Evolutionary conservation across 2,888 invertebrate species (phyloP).

Genomic region (Andricus quercusramuli): DNA sequence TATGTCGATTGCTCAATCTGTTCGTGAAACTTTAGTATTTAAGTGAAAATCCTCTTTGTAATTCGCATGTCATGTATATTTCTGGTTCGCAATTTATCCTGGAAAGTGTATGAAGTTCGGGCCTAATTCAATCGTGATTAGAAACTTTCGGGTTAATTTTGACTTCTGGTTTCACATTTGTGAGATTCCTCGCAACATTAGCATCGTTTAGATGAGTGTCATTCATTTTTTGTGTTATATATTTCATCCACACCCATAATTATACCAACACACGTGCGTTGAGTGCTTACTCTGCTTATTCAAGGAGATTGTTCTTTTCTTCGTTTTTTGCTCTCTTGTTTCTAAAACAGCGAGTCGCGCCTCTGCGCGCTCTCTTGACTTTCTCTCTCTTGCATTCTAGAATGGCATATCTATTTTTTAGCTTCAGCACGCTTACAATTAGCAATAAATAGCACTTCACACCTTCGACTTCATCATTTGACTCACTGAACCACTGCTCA

Average conservation of each 20-base stretch:
- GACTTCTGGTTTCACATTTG: not conserved
- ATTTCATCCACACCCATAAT: not conserved
- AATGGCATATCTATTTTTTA: not conserved
- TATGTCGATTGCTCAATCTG: not conserved
- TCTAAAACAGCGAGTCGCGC: not conserved
- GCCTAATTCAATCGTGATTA: not conserved
- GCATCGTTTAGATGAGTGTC: slow-evolving; percentile 6
- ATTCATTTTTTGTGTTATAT: not conserved
- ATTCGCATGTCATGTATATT: not conserved
- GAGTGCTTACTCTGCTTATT: not conserved
- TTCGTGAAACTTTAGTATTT: not conserved
- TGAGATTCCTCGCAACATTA: not conserved
- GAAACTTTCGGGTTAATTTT: not conserved
- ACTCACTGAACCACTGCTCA: not conserved
- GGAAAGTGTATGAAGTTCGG: not conserved
- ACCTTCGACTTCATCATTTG: not conserved
- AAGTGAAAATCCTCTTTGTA: not conserved
- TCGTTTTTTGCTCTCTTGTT: not conserved
- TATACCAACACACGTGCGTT: slow-evolving; percentile 18
- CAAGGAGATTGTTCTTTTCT: not conserved
- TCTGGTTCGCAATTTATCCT: not conserved
- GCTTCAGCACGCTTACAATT: not conserved
- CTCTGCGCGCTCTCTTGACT: not conserved
- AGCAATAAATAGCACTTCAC: not conserved
- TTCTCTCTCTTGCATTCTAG: slow-evolving; percentile 32